Conservation (phyloP, 2,113 vertebrate species). For the Catharus bicknelli region DNA sequence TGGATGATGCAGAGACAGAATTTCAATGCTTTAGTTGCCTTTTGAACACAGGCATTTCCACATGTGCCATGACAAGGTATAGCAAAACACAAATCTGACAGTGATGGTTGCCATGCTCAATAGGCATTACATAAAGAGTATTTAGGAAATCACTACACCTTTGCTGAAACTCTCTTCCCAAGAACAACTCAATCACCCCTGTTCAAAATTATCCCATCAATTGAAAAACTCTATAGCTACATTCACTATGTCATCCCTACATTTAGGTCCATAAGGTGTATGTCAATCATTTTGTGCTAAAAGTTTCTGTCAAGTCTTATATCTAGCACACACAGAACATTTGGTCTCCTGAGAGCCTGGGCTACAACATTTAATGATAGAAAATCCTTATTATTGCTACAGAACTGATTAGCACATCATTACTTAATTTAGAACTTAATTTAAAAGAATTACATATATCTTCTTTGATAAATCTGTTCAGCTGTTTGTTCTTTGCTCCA, state of each 20-base stretch:
- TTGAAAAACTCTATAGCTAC: not conserved
- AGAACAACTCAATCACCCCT: not conserved
- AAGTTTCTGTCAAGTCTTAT: not conserved
- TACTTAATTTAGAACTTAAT: slow-evolving; percentile 51
- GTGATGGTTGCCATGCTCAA: not conserved
- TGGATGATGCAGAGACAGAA: not conserved
- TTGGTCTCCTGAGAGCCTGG: not conserved
- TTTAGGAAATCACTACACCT: not conserved
- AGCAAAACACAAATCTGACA: not conserved
- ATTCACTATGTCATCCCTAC: not conserved
- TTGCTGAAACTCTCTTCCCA: not conserved
- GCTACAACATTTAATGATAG: slow-evolving; percentile 36
- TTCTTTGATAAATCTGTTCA: slow-evolving; percentile 49
- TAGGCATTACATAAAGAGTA: not conserved
- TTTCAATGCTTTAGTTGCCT: not conserved
- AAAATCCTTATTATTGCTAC: slow-evolving; percentile 48
- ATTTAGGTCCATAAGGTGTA: not conserved
- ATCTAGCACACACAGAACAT: slow-evolving; percentile 20
- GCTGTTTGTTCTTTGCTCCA: slow-evolving; percentile 40
- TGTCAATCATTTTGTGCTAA: not conserved
- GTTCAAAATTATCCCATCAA: not conserved
- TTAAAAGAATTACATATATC: slow-evolving; percentile 41
- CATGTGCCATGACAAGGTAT: fast-evolving
- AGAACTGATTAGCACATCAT: slow-evolving; percentile 42
- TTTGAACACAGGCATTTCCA: not conserved